A percentile compares a stretch with the other conserved stretches of the same genome.
Conservation (phyloP, 2,888 invertebrate genomes). For the Crepidodera aurea region DNA sequence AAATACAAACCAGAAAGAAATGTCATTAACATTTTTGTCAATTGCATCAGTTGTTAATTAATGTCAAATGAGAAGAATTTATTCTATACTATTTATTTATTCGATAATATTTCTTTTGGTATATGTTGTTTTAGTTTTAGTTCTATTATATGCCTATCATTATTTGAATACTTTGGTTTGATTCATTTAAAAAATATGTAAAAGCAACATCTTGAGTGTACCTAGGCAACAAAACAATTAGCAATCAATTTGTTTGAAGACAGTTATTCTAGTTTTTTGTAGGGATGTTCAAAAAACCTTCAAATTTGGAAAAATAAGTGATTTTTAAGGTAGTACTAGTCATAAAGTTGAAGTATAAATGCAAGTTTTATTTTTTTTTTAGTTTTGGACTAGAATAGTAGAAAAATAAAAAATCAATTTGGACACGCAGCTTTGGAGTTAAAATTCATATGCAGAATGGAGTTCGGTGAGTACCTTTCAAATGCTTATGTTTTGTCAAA, state of each 20-base stretch:
- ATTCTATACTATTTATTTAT: conserved; percentile 31
- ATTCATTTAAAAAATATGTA: conserved; percentile 5
- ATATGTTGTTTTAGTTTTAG: conserved; percentile 28
- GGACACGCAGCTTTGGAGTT: conserved; percentile 31
- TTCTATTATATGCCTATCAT: conserved; percentile 28
- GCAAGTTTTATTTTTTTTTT: conserved; percentile 11
- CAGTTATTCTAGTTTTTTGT: conserved; percentile 49
- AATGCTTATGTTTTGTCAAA: conserved; percentile 1
- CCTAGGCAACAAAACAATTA: conserved; percentile 52
- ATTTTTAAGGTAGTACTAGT: conserved; percentile 34
- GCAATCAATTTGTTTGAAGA: conserved; percentile 49
- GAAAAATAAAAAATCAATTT: conserved; percentile 31
- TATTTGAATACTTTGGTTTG: conserved; percentile 21
- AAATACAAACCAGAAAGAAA: background rate
- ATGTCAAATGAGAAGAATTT: conserved; percentile 29
- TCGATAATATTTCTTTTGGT: conserved; percentile 25
- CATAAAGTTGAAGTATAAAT: background rate
- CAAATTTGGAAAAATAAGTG: conserved; percentile 36
- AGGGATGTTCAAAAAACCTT: conserved; percentile 41
- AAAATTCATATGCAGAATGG: conserved; percentile 34
- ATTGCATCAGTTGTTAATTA: background rate
- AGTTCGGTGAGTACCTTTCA: conserved; percentile 25
- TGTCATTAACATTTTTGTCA: background rate
- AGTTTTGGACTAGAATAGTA: conserved; percentile 38
- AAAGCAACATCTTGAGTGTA: background rate